Evolutionary conservation across 2,888 invertebrate species (phyloP).

Genomic region (Chrysomela aeneicollis): DNA sequence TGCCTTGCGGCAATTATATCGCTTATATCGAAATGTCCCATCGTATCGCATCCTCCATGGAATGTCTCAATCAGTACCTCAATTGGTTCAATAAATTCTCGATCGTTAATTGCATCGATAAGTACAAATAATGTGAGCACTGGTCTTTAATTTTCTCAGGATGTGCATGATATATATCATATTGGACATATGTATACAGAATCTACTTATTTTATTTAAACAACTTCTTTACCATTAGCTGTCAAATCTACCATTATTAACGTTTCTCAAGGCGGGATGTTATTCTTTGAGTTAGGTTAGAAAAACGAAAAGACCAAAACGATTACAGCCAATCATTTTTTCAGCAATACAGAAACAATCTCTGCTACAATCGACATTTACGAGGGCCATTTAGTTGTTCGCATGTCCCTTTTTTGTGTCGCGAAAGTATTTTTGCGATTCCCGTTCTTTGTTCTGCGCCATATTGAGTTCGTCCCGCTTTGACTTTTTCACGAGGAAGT

Average conservation of each 20-base stretch:
- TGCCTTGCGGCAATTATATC: conserved; percentile 1
- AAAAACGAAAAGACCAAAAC: too few relatives aligned
- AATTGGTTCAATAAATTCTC: not conserved
- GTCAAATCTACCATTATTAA: too few relatives aligned
- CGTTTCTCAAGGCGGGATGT: too few relatives aligned
- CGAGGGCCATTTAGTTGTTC: not conserved
- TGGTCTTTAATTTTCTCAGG: not conserved
- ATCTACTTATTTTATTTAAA: too few relatives aligned
- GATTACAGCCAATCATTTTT: not conserved
- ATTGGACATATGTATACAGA: too few relatives aligned
- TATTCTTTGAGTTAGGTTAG: too few relatives aligned
- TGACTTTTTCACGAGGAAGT: conserved; percentile 40
- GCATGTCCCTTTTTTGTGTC: not conserved
- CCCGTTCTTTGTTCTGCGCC: conserved; percentile 16
- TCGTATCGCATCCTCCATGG: not conserved
- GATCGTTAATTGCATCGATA: not conserved
- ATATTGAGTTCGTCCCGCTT: conserved; percentile 23
- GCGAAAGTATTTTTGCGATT: not conserved
- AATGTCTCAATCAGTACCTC: not conserved
- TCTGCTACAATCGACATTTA: not conserved
- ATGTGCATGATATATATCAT: too few relatives aligned
- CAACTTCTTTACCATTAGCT: too few relatives aligned
- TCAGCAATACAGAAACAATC: not conserved
- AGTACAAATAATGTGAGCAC: not conserved
- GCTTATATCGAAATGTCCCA: not conserved